phyloP scores from a whole-genome alignment of 2,113 vertebrate species.

The Microtus oregoni region DNA sequence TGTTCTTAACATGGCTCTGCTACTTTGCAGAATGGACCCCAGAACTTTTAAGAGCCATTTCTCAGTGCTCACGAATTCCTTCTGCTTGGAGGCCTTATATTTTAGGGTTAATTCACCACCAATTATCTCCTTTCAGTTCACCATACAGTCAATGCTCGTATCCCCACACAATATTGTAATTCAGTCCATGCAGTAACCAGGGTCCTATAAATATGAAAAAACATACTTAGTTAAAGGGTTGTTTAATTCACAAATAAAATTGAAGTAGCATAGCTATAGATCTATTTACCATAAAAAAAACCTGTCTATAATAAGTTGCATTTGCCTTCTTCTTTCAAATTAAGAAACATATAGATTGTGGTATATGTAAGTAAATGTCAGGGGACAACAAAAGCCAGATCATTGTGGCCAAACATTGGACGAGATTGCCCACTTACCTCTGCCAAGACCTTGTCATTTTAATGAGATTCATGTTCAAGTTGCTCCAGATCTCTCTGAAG shows the following conservation, averaged over 20 bases:
- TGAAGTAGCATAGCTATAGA: neutral
- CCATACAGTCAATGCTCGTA: neutral
- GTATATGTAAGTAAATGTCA: constrained; percentile 48
- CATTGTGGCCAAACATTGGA: constrained; percentile 62
- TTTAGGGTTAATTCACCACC: neutral
- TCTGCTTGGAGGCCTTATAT: neutral
- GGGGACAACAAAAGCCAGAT: constrained; percentile 38
- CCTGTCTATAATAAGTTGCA: constrained; percentile 1
- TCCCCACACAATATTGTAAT: neutral
- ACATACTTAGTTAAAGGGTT: neutral
- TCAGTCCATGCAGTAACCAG: neutral
- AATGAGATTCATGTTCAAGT: constrained; percentile 62
- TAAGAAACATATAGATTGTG: constrained; percentile 30
- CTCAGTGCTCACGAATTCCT: neutral
- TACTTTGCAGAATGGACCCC: neutral
- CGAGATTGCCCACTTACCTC: constrained; percentile 47
- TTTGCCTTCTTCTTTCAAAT: constrained; percentile 15
- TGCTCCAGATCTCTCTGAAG: constrained; percentile 66
- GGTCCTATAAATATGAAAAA: neutral
- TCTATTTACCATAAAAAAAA: neutral
- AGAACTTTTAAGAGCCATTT: neutral
- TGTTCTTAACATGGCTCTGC: neutral
- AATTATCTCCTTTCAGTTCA: neutral
- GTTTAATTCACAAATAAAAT: constrained; percentile 46
- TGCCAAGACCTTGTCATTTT: constrained; percentile 67